phyloP scores from a whole-genome alignment of 2,888 invertebrate genomes.

The Cosmopolites sordidus region DNA sequence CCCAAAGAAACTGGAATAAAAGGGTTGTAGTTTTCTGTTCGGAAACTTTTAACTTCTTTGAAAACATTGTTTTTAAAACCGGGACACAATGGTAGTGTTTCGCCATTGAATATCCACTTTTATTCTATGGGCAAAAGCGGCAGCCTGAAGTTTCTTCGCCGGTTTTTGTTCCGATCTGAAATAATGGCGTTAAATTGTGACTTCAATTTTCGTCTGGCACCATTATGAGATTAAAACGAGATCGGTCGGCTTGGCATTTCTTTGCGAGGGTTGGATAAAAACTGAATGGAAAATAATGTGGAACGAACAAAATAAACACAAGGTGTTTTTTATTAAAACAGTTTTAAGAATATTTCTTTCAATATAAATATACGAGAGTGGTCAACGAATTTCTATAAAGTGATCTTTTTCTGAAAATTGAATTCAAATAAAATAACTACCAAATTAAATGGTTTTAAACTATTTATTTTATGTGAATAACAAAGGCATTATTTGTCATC shows the following conservation, averaged over 20 bases:
- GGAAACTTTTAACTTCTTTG: constrained; percentile 38
- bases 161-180: constrained; percentile 17
- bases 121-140: constrained; percentile 18
- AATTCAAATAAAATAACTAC: too few relatives aligned
- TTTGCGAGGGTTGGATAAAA: constrained; percentile 8
- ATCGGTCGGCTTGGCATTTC: constrained; percentile 19
- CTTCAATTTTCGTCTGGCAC: constrained; percentile 25
- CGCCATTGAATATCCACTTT: constrained; percentile 33
- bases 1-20: constrained; percentile 39
- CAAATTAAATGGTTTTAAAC: too few relatives aligned
- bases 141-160: constrained; percentile 24
- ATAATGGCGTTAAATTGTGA: constrained; percentile 29
- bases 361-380: too few relatives aligned
- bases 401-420: too few relatives aligned
- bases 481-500: too few relatives aligned
- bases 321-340: background rate
- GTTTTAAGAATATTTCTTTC: too few relatives aligned
- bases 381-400: too few relatives aligned
- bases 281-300: constrained; percentile 9
- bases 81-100: constrained; percentile 39
- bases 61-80: constrained; percentile 41
- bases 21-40: constrained; percentile 41
- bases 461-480: too few relatives aligned
- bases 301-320: background rate
- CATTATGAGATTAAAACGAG: constrained; percentile 27